These are phyloP conservation scores for Microdon myrmicae DNA, from an alignment of 2,888 invertebrate genomes.

Conservation along the genomic window DNA sequence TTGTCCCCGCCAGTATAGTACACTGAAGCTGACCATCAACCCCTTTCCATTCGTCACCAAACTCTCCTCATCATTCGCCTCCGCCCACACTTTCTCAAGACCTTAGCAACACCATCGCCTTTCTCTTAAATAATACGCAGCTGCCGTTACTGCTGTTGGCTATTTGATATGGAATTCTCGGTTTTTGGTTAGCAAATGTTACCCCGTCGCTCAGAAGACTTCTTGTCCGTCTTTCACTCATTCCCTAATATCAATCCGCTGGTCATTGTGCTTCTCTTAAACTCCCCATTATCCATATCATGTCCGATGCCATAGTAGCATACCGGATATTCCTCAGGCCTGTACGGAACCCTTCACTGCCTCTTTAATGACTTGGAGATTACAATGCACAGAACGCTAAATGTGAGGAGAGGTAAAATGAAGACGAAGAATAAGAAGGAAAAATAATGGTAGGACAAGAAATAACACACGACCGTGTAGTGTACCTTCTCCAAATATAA, in stretches of 20 bases:
- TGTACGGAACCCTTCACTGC: conserved; percentile 51
- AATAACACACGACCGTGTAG: conserved; percentile 46
- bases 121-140: conserved; percentile 49
- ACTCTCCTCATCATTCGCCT: too few relatives aligned
- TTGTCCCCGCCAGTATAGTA: conserved; percentile 18
- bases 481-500: conserved; percentile 50
- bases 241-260: too few relatives aligned
- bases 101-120: too few relatives aligned
- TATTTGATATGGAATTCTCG: conserved; percentile 52
- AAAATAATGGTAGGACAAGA: conserved; percentile 37
- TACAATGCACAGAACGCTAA: conserved; percentile 43
- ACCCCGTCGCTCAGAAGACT: conserved; percentile 42
- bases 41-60: conserved; percentile 25
- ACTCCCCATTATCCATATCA: background rate
- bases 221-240: conserved; percentile 2
- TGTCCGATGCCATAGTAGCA: conserved; percentile 41
- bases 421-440: conserved; percentile 10
- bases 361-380: conserved; percentile 50
- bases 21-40: conserved; percentile 18
- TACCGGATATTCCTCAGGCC: conserved; percentile 51
- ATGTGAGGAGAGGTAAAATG: conserved; percentile 16
- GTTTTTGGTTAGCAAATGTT: conserved; percentile 52
- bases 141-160: conserved; percentile 47
- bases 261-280: too few relatives aligned
- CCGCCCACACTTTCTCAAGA: too few relatives aligned